These are phyloP conservation scores for Platygyra sinensis DNA, from an alignment of 64 coral and sea anemone species.

Conservation along the genomic window DNA sequence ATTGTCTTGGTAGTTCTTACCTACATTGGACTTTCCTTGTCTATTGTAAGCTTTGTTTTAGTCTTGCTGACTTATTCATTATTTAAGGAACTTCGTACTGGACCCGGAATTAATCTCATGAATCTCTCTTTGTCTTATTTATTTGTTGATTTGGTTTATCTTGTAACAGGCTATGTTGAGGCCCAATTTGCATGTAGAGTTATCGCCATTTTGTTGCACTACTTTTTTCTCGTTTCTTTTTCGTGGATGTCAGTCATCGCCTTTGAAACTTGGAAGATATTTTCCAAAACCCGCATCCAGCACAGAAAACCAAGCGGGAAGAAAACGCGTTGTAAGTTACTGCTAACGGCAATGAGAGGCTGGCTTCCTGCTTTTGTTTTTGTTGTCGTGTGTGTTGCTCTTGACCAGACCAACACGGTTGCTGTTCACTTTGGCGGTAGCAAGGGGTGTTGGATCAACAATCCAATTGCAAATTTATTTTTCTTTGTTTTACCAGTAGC, in stretches of 20 bases:
- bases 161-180: not conserved
- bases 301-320: not conserved
- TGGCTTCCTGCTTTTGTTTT: slow-evolving; percentile 22
- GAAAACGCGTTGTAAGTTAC: not conserved
- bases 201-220: slow-evolving; percentile 51
- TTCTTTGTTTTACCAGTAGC: slow-evolving; percentile 19
- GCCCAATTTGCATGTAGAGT: slow-evolving; percentile 6
- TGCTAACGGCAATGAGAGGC: not conserved
- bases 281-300: not conserved
- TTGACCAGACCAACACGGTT: slow-evolving; percentile 9
- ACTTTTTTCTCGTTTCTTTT: slow-evolving; percentile 37
- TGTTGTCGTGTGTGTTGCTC: slow-evolving; percentile 1
- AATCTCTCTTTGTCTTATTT: slow-evolving; percentile 27
- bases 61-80: slow-evolving; percentile 47
- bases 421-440: slow-evolving; percentile 8
- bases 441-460: slow-evolving; percentile 60
- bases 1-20: slow-evolving; percentile 18
- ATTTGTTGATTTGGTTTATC: slow-evolving; percentile 26
- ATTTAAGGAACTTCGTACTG: slow-evolving; percentile 47
- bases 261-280: slow-evolving; percentile 47
- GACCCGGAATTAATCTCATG: slow-evolving; percentile 55
- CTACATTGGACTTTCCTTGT: slow-evolving; percentile 50
- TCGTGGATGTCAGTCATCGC: slow-evolving; percentile 60
- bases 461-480: slow-evolving; percentile 6
- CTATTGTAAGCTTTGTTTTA: slow-evolving; percentile 27